Conservation (phyloP, 2,113 vertebrate genomes). For the Taxidea taxus region DNA sequence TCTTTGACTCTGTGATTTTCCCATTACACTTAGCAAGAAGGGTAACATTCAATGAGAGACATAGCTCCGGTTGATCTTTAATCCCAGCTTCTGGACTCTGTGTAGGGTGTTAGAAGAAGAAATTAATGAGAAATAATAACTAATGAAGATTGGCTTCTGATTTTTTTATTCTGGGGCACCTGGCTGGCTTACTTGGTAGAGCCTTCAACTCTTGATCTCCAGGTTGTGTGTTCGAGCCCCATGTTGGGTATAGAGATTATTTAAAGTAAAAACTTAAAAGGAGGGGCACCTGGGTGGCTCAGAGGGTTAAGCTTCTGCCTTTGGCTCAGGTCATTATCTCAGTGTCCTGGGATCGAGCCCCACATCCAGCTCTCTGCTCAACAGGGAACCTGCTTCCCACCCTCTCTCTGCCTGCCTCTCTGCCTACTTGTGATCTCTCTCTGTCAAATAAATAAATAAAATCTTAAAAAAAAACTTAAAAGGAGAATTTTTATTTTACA, state of each 20-base stretch:
- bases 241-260: neutral
- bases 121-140: neutral
- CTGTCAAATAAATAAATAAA: no score
- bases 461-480: no score
- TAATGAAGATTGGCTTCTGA: neutral
- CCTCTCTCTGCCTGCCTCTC: no score
- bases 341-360: no score
- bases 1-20: neutral
- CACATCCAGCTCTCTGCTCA: no score
- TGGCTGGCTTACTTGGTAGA: neutral
- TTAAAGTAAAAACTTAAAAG: neutral
- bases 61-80: neutral
- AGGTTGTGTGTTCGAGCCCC: neutral
- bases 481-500: neutral
- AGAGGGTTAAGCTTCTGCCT: no score
- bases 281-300: no score
- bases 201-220: neutral
- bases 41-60: neutral
- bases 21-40: neutral
- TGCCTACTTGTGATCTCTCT: no score
- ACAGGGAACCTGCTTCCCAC: no score
- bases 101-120: neutral
- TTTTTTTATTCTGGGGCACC: neutral
- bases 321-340: no score
- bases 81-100: neutral